Evolutionary conservation across 2,113 vertebrate species (phyloP).

Genomic region (Amphilophus citrinellus): DNA sequence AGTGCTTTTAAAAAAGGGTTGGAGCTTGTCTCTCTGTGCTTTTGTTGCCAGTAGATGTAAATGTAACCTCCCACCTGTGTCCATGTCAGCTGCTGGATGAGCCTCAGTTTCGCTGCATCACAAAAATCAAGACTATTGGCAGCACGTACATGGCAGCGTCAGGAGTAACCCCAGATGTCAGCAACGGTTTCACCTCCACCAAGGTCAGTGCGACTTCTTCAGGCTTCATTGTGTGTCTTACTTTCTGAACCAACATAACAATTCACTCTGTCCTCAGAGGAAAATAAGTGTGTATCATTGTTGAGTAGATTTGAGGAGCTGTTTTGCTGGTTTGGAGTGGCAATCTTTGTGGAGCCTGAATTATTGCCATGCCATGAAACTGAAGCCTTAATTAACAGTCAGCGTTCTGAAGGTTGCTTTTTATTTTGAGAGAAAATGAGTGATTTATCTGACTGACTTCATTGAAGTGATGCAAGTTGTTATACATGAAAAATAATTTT

Average conservation of each 20-base stretch:
- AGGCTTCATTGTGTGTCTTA: not conserved
- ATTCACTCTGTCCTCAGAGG: not conserved
- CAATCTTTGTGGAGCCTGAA: too few species aligned
- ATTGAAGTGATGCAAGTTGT: too few species aligned
- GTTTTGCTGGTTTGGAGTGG: too few species aligned
- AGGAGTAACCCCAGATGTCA: conserved; percentile 86
- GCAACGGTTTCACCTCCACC: conserved; percentile 85
- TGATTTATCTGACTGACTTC: rapidly evolving
- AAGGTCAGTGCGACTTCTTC: conserved; percentile 78
- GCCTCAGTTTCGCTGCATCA: conserved; percentile 93
- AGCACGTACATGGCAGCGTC: conserved; percentile 99
- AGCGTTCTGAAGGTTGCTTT: not conserved
- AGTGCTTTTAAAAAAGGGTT: not conserved
- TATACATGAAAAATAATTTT: too few species aligned
- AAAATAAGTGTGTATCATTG: too few species aligned
- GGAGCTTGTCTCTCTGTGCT: not conserved
- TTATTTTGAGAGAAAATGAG: not conserved
- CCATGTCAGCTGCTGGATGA: conserved; percentile 90
- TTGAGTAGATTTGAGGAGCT: too few species aligned
- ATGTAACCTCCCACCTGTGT: not conserved
- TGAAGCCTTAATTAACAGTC: not conserved
- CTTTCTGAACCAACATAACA: not conserved
- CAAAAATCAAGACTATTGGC: conserved; percentile 97
- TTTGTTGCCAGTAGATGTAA: not conserved
- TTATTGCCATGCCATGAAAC: not conserved